A percentile compares a stretch with the other conserved stretches of the same genome.
phyloP scores from a whole-genome alignment of 1,140 invertebrate genomes.

The Drosophila nannoptera region DNA sequence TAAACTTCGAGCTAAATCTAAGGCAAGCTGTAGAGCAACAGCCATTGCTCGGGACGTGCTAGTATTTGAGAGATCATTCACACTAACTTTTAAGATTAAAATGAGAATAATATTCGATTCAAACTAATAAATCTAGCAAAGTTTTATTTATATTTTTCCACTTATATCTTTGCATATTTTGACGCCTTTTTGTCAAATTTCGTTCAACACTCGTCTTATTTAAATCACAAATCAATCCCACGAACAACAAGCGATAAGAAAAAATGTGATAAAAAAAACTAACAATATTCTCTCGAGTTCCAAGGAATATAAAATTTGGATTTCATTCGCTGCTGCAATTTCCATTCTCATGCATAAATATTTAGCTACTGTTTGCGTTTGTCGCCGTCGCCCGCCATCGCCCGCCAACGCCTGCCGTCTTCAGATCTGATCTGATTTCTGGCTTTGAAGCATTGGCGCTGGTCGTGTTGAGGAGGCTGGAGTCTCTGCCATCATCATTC shows the following conservation, averaged over 20 bases:
- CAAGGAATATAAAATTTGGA: conserved; percentile 47
- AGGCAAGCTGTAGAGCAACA: conserved; percentile 4
- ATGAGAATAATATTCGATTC: too few relatives aligned
- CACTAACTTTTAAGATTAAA: background rate
- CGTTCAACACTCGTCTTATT: conserved; percentile 1
- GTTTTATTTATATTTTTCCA: too few relatives aligned
- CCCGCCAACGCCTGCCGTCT: background rate
- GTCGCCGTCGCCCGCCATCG: conserved; percentile 23
- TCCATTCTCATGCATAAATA: conserved; percentile 65
- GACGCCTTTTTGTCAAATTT: background rate
- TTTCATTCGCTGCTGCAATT: conserved; percentile 51
- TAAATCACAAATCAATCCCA: conserved; percentile 11
- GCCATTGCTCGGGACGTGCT: background rate
- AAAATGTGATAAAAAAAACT: conserved; percentile 3
- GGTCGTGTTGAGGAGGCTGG: conserved; percentile 8
- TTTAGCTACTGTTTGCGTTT: conserved; percentile 45
- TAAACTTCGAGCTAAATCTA: conserved; percentile 12
- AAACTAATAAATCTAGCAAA: too few relatives aligned
- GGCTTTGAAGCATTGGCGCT: conserved; percentile 2
- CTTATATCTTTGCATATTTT: too few relatives aligned
- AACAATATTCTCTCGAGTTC: conserved; percentile 42
- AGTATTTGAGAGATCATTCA: conserved; percentile 1
- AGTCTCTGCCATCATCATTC: background rate
- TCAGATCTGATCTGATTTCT: conserved; percentile 41
- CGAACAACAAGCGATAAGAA: conserved; percentile 10